Conservation (phyloP, 2,888 invertebrate species). For the Herminia tarsipennalis region DNA sequence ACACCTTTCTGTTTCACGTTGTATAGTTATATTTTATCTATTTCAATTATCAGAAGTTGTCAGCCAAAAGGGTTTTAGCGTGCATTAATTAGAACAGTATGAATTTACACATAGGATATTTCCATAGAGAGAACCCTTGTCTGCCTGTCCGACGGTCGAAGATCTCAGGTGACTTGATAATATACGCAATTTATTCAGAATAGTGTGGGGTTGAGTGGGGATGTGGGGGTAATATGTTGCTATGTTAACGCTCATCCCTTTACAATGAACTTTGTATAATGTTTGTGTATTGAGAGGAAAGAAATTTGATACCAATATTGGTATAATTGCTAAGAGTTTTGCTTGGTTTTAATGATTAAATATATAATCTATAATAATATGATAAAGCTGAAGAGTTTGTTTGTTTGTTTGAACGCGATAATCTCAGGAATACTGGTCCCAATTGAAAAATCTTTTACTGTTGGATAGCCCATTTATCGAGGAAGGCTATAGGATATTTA, state of each 20-base stretch:
- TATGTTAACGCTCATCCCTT: background rate
- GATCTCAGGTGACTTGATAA: conserved; percentile 16
- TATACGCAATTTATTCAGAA: conserved; percentile 9
- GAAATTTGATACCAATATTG: too few relatives aligned
- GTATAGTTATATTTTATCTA: conserved; percentile 29
- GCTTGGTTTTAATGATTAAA: too few relatives aligned
- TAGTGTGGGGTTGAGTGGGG: background rate
- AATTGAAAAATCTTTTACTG: too few relatives aligned
- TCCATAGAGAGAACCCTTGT: conserved; percentile 37
- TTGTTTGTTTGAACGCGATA: too few relatives aligned
- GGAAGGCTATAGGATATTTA: too few relatives aligned
- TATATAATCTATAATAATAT: too few relatives aligned
- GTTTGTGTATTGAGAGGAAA: too few relatives aligned
- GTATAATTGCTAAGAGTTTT: too few relatives aligned
- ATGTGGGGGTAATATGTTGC: background rate
- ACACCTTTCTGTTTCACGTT: background rate
- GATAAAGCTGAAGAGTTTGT: too few relatives aligned
- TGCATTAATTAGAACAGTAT: conserved; percentile 44
- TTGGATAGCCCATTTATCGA: too few relatives aligned
- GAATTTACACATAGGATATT: conserved; percentile 45
- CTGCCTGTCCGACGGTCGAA: conserved; percentile 5
- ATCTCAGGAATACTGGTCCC: too few relatives aligned
- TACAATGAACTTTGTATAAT: too few relatives aligned
- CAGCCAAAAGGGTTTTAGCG: conserved; percentile 33
- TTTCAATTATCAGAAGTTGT: conserved; percentile 48